These are phyloP conservation scores for Balaeniceps rex DNA, from an alignment of 2,113 vertebrate species.

Conservation along the genomic window DNA sequence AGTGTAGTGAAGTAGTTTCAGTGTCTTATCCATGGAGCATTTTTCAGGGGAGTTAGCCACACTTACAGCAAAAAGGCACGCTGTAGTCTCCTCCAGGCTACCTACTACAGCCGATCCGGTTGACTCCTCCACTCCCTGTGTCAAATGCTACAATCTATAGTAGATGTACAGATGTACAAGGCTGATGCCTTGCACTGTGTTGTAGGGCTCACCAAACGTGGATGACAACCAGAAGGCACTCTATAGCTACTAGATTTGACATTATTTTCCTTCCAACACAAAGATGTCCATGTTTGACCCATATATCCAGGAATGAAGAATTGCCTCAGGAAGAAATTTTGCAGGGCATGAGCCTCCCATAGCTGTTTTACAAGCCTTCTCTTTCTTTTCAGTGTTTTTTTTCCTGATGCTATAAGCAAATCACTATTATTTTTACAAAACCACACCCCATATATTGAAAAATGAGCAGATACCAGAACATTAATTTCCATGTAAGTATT, in stretches of 20 bases:
- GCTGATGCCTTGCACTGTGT: background rate
- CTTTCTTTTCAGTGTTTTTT: background rate
- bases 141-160: background rate
- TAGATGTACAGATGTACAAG: background rate
- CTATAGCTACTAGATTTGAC: background rate
- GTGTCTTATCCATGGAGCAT: background rate
- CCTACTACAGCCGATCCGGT: rapidly evolving
- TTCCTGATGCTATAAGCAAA: background rate
- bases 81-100: background rate
- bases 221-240: background rate
- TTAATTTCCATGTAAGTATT: background rate
- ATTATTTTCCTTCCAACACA: background rate
- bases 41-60: background rate
- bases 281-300: background rate
- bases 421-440: background rate
- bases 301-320: background rate
- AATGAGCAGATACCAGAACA: background rate
- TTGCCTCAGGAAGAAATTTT: background rate
- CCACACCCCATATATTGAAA: background rate
- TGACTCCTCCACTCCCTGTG: background rate
- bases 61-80: background rate
- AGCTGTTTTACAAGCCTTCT: background rate
- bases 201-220: background rate
- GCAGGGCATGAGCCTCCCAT: background rate
- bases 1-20: background rate